Evolutionary conservation across 2,888 invertebrate genomes (phyloP).

Genomic region (Orthosia cruda): DNA sequence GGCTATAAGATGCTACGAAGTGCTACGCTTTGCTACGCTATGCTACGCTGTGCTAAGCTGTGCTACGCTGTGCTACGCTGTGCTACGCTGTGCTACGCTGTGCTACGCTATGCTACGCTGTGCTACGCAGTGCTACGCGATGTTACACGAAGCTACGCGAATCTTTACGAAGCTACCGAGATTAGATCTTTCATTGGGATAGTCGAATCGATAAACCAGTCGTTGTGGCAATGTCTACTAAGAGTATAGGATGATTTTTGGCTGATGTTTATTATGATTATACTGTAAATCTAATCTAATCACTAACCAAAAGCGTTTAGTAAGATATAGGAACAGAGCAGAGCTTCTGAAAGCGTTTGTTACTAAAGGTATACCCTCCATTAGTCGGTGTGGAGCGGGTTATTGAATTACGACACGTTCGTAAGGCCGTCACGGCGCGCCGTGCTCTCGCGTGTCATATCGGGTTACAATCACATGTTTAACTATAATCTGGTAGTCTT

Average conservation of each 20-base stretch:
- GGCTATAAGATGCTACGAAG: not conserved
- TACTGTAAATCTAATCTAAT: conserved; percentile 9
- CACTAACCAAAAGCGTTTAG: not conserved
- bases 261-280: not conserved
- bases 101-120: not conserved
- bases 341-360: conserved; percentile 47
- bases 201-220: not conserved
- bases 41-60: not conserved
- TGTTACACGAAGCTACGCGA: too few relatives aligned
- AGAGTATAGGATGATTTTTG: not conserved
- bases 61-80: not conserved
- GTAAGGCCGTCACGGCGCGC: conserved; percentile 71
- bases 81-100: too few relatives aligned
- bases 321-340: conserved; percentile 21
- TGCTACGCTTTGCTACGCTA: not conserved
- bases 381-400: conserved; percentile 77
- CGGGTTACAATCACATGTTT: conserved; percentile 74
- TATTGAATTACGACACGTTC: conserved; percentile 81
- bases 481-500: conserved; percentile 71
- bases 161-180: not conserved
- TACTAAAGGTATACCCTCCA: conserved; percentile 75
- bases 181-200: not conserved
- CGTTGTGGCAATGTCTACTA: not conserved
- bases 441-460: conserved; percentile 72
- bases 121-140: not conserved